A percentile compares a stretch with the other conserved stretches of the same genome.
phyloP scores from a whole-genome alignment of 2,888 invertebrate species.

The Drosophila melanocephala region DNA sequence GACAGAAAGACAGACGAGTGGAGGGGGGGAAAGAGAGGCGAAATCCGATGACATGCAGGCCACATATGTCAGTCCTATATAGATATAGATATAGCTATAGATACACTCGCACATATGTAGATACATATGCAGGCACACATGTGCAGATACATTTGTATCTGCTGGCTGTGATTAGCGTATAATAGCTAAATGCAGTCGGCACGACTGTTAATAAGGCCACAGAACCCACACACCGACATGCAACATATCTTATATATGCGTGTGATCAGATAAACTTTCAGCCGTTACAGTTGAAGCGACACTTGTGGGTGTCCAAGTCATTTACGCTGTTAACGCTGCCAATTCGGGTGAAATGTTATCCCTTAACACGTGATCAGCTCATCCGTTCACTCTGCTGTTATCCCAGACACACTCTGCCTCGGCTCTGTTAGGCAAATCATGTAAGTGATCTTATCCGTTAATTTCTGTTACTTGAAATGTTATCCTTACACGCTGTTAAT shows the following conservation, averaged over 20 bases:
- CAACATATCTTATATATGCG: not conserved
- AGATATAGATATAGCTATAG: not conserved
- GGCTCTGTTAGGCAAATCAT: not conserved
- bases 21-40: slow-evolving; percentile 5
- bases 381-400: not conserved
- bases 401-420: not conserved
- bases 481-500: not conserved
- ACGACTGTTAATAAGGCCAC: slow-evolving; percentile 9
- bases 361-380: not conserved
- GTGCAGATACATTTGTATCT: slow-evolving; percentile 29
- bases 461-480: not conserved
- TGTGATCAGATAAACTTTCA: not conserved
- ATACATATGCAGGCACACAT: slow-evolving; percentile 3
- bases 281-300: not conserved
- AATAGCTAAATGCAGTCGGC: slow-evolving; percentile 35
- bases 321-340: not conserved
- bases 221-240: not conserved
- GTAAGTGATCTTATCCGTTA: not conserved
- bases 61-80: slow-evolving; percentile 48
- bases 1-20: slow-evolving; percentile 34
- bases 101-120: not conserved
- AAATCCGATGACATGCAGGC: slow-evolving; percentile 62
- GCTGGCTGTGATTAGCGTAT: slow-evolving; percentile 42
- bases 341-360: not conserved
- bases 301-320: too few species aligned